Base-by-base conservation (phyloP, 2,113 vertebrate genomes). In the Donacobius atricapilla region DNA sequence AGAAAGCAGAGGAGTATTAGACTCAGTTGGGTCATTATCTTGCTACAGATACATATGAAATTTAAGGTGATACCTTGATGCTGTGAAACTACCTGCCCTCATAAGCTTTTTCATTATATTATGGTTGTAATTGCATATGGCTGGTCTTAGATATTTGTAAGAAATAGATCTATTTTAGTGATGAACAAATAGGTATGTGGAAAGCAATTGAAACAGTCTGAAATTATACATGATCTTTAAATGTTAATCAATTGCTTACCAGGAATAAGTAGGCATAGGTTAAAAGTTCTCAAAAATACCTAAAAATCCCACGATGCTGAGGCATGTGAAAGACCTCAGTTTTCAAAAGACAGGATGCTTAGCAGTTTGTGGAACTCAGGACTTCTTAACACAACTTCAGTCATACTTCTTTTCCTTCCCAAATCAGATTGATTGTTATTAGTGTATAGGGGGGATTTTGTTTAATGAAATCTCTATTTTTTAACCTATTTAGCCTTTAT, bases 1-100 rank as follows among this genome's bases (percentile, higher is more conserved):
- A 89, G 87, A 93, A 96, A 96, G 82, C 92, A 94, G 94, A 90
- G 70, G 72, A 70, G 20, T 84, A 56, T 96, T 91, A 75, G 63
- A 64, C 78, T 75, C 85, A 64, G 63, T 53, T 79, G 71, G 48
- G 39, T 37, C 53, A 81, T 96, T 90, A 88, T 71, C 42, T 33
- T 91, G 21, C 87, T 80, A 48, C 24, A 87, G 73, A 39, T 71
- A 76, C 8, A 31, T 83, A 37, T 42, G 31, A 79, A 61, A 35
- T 93, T 73, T 73, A 75, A 77, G 61, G 40, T 68, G 33, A 16
- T 94, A 31, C 48, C 40, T 91, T 75, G 61, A 48, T 96, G 35
- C 57, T 66, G 4, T 75, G 58, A 69, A 89, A 54, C 72, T 68
- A 54, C 50, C 47, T 78, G 56, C 54, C 45, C 70, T 89, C 33